Evolutionary conservation across 2,113 vertebrate species (phyloP), one percentile per base, ranked within the genome.

Genomic region (Typhlomys cinereus): DNA sequence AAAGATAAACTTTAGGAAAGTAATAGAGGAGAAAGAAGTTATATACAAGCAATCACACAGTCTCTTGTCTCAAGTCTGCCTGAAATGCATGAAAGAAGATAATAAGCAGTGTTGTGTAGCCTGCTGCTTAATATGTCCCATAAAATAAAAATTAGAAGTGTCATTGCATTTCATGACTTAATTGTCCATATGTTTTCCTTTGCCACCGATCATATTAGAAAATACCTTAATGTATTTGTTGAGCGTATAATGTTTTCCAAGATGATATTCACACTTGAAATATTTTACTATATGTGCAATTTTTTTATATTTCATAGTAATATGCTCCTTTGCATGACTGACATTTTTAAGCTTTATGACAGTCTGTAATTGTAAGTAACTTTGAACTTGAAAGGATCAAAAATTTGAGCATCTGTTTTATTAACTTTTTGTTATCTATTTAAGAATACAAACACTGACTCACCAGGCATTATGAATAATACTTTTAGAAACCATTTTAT

Each of bases 381-480:
- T 78, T 25, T 29, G n/a, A 86, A 93, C 11, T 46, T 95, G 69
- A 88, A n/a, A 79, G 31, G 54, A 87, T 52, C 61, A 79, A 90
- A 15, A 17, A 87, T 69, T 4, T n/a, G 59, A 88, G 70, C n/a
- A 95, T 54, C 31, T 81, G 4, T 66, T 70, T 67, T 87, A 29
- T 73, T 50, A 46, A 69, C 67, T 20, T 93, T 67, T 25, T 91
- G 50, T 54, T 69, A 57, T 27, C 52, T 85, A 82, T n/a, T 86
- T 89, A 95, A 84, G 54, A 78, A 92, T 20, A 92, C 0, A 74
- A 96, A 89, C 88, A 92, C 3, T 54, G 82, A 79, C 90, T 18
- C 88, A 94, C 50, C 71, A 93, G 48, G 39, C 1, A 79, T n/a
- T 82, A 95, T 84, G 95, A 97, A 91, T 44, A 96, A 96, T 86